phyloP scores from a whole-genome alignment of 2,113 vertebrate species.

The Phasianus colchicus region DNA sequence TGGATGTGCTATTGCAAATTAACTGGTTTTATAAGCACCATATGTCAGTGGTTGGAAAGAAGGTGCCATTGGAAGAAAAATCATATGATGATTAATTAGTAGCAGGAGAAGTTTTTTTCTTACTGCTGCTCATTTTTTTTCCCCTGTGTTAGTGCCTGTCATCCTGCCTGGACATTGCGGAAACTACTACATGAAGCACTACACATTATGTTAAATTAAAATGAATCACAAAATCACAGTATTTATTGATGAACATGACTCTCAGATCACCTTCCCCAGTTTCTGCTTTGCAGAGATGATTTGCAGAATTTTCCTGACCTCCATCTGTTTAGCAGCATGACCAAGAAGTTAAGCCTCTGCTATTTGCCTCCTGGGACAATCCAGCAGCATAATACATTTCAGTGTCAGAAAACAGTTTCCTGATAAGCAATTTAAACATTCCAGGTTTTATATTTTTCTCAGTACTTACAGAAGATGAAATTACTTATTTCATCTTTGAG shows the following conservation, averaged over 20 bases:
- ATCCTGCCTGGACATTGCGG: neutral
- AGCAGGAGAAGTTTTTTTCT: neutral
- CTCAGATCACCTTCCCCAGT: neutral
- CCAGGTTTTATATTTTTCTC: neutral
- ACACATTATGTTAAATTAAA: neutral
- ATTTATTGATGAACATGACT: neutral
- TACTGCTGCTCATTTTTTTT: neutral
- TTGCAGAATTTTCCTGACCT: neutral
- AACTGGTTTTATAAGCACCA: neutral
- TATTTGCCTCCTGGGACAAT: neutral
- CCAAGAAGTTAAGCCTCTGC: neutral
- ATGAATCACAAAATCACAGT: neutral
- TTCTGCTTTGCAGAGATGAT: neutral
- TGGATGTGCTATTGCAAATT: neutral
- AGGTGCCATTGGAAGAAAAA: neutral
- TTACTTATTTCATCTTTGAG: neutral
- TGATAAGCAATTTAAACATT: neutral
- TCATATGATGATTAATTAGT: neutral
- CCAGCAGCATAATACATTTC: neutral
- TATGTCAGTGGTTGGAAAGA: slow-evolving; percentile 27
- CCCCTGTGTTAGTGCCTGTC: neutral
- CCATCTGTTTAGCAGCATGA: neutral
- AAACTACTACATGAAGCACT: neutral
- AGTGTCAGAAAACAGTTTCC: neutral
- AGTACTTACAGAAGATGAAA: neutral